Evolutionary conservation across 2,888 invertebrate species (phyloP), one percentile per base, ranked within the genome.

Genomic region (Ephialtes manifestator): DNA sequence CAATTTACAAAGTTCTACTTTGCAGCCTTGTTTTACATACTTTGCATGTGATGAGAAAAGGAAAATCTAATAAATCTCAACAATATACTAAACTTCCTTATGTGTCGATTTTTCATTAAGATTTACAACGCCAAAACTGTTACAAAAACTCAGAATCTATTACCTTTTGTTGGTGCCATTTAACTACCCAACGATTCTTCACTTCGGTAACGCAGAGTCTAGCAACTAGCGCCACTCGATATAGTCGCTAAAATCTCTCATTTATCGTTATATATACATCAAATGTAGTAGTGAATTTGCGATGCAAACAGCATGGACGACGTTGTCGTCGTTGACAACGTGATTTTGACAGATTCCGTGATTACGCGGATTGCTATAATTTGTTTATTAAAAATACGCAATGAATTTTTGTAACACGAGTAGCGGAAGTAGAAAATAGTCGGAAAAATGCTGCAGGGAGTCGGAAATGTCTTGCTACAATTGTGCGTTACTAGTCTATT

Each of bases 401-500:
- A 81, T 81, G 63, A 78, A 13, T 10, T 13, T 55, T 63, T 8
- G 5, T 10, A n/a, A 5, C 2, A 43, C 10, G 10, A 35, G 0
- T 28, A 35, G 24, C 15, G 11, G 13, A 8, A 35, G 10, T 7
- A 35, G 7, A 10, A 75, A 70, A 67, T 20, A 68, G 55, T 48
- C 55, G 63, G 28, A 11, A 75, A 86, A 75, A 86, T 84, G 79
- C 48, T 85, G 86, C 20, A 83, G 43, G 84, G 72, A 58, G 78
- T 87, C 63, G 63, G 67, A 8, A 46, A 89, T 3, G 24, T 89
- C 58, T 48, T 87, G 58, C 77, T 80, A 18, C 85, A 85, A 60
- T 77, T 85, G 31, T 72, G 65, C 72, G 58, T 91, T 15, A 93
- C 93, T 28, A 76, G 88, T 81, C 88, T 89, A 10, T 90, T 93